These are phyloP conservation scores for Arctopsyche grandis DNA, from an alignment of 1,140 invertebrate genomes.

Conservation along the genomic window DNA sequence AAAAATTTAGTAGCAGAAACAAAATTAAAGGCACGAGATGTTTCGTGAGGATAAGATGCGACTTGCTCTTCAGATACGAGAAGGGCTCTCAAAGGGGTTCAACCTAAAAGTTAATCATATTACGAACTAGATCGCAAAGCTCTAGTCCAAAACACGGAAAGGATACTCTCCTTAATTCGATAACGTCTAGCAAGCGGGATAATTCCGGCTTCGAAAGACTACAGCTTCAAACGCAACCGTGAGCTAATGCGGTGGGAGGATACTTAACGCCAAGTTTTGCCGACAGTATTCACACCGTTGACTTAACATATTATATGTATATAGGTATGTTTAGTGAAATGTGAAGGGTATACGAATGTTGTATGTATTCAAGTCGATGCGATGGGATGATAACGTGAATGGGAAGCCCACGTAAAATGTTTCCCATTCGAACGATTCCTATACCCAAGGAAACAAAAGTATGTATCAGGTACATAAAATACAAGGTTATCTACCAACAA, in stretches of 20 bases:
- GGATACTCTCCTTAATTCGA: conserved; percentile 14
- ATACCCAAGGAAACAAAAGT: no score
- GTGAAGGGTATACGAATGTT: no score
- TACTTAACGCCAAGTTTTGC: not conserved
- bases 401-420: no score
- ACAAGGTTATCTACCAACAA: no score
- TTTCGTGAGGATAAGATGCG: not conserved
- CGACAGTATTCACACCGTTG: not conserved
- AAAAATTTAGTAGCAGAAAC: not conserved
- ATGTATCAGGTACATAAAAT: no score
- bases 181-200: not conserved
- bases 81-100: not conserved
- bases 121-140: not conserved
- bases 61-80: not conserved
- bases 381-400: no score
- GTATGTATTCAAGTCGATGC: no score
- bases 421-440: no score
- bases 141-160: conserved; percentile 4
- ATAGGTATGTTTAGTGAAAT: no score
- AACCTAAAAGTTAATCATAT: conserved; percentile 27
- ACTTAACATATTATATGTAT: no score
- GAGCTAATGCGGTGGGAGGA: not conserved
- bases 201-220: not conserved
- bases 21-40: not conserved
- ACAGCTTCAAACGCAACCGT: not conserved